Evolutionary conservation across 2,888 invertebrate genomes (phyloP).

Genomic region (Ephialtes manifestator): DNA sequence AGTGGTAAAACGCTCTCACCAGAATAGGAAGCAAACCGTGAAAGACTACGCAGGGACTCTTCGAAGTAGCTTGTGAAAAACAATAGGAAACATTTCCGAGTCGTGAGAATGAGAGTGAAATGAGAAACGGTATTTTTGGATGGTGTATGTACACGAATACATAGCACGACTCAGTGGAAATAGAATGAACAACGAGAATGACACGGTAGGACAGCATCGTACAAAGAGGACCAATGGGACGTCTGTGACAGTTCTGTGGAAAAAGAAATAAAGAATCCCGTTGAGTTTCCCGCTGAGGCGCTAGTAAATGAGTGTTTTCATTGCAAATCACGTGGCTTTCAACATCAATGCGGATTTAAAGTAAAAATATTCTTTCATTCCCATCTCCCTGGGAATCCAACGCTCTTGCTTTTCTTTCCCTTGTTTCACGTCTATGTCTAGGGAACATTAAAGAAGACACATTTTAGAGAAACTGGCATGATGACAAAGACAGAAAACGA

Average conservation of each 20-base stretch:
- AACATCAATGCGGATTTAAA: constrained; percentile 3
- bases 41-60: constrained; percentile 25
- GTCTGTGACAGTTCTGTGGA: background rate
- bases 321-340: background rate
- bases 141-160: background rate
- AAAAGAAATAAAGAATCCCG: background rate
- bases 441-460: background rate
- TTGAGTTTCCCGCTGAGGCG: background rate
- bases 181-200: background rate
- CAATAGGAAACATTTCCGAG: constrained; percentile 47
- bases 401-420: constrained; percentile 8
- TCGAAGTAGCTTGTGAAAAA: constrained; percentile 39
- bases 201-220: background rate
- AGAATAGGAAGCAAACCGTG: constrained; percentile 1
- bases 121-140: constrained; percentile 1
- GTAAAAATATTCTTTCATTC: background rate
- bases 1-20: background rate
- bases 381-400: background rate
- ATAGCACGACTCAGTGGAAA: background rate
- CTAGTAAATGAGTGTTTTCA: constrained; percentile 2
- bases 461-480: background rate
- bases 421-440: constrained; percentile 23
- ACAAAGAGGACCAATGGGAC: background rate
- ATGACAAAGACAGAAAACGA: background rate
- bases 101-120: constrained; percentile 50